These are phyloP conservation scores for Pseudomyrmex pallidus DNA, from an alignment of 1,140 invertebrate genomes.

Conservation along the genomic window DNA sequence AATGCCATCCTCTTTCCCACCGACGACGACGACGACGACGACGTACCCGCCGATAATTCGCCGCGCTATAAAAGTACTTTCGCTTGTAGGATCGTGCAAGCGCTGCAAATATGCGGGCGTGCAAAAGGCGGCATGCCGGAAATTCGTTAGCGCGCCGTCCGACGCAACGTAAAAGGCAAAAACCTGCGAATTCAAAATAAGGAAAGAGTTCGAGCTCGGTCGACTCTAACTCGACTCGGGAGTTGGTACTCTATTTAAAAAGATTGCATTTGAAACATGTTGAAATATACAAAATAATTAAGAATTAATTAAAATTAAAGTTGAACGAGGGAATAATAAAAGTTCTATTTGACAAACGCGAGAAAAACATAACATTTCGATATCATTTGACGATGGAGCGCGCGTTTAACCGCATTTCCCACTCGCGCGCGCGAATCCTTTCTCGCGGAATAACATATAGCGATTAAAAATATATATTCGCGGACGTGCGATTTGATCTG, in stretches of 20 bases:
- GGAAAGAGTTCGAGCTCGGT: background rate
- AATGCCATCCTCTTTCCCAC: slow-evolving; percentile 22
- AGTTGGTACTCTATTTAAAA: background rate
- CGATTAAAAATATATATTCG: background rate
- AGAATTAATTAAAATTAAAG: too few relatives aligned
- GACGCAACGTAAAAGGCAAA: background rate
- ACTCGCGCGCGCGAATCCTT: background rate
- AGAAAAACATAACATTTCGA: too few relatives aligned
- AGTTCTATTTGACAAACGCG: too few relatives aligned
- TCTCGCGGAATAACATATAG: background rate
- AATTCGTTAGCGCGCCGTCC: slow-evolving; percentile 16
- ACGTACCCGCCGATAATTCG: slow-evolving; percentile 26
- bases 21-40: background rate
- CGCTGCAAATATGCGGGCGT: slow-evolving; percentile 33
- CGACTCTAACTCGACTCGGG: too few relatives aligned
- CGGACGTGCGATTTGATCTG: slow-evolving; percentile 9
- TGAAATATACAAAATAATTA: too few relatives aligned
- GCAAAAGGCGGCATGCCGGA: slow-evolving; percentile 34
- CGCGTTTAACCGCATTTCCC: too few relatives aligned
- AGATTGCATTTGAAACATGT: background rate
- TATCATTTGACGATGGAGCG: too few relatives aligned
- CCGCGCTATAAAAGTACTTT: slow-evolving; percentile 45
- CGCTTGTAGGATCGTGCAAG: slow-evolving; percentile 45
- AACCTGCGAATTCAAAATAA: background rate
- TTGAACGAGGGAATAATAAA: too few relatives aligned